These are phyloP conservation scores for Paedocypris sp. DNA, from an alignment of 2,113 vertebrate species.

Conservation along the genomic window DNA sequence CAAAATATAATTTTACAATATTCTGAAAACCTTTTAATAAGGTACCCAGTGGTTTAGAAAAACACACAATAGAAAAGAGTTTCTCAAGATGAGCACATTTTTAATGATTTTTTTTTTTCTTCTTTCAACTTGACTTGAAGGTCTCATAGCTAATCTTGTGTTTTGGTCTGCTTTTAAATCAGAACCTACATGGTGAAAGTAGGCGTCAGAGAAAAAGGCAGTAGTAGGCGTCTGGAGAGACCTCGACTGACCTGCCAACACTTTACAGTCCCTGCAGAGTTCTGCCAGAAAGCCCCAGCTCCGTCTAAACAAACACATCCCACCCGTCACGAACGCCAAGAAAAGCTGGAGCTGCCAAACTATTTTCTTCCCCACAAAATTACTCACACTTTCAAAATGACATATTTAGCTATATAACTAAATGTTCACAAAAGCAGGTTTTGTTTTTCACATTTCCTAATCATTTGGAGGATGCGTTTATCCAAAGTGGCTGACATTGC, in stretches of 20 bases:
- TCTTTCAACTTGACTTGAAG: conserved; percentile 16
- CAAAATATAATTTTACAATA: neutral
- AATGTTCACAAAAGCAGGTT: too few species aligned
- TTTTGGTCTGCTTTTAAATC: conserved; percentile 8
- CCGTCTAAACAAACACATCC: conserved; percentile 18
- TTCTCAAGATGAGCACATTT: too few species aligned
- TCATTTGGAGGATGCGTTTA: too few species aligned
- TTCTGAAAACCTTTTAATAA: neutral
- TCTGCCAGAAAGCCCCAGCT: conserved; percentile 7
- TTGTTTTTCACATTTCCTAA: too few species aligned
- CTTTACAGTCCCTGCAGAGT: conserved; percentile 23
- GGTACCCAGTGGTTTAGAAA: neutral
- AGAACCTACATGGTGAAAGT: neutral
- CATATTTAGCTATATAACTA: too few species aligned
- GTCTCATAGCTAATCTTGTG: conserved; percentile 23
- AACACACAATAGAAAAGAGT: too few species aligned
- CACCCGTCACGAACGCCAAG: conserved; percentile 6
- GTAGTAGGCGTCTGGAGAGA: conserved; percentile 20
- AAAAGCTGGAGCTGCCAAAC: neutral
- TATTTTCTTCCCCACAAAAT: neutral
- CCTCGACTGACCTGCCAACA: conserved; percentile 24
- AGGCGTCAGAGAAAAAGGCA: neutral
- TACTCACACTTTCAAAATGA: conserved; percentile 11
- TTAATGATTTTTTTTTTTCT: neutral
- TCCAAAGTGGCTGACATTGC: too few species aligned